These are phyloP conservation scores for Propithecus coquereli DNA, from an alignment of 2,113 vertebrate genomes.

Conservation along the genomic window DNA sequence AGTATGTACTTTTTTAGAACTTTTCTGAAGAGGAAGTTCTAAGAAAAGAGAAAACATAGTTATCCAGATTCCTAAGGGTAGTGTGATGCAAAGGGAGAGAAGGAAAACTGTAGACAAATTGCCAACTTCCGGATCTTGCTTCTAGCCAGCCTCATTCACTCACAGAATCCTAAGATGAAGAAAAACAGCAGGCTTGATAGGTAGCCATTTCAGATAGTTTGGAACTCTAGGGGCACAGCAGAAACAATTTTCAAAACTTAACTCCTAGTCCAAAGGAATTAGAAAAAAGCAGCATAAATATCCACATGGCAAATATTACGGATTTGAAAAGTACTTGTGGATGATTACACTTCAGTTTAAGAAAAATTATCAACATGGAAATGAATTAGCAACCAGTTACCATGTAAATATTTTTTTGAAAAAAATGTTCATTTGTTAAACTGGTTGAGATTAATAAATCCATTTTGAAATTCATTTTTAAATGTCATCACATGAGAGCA, in stretches of 20 bases:
- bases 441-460: slow-evolving; percentile 34
- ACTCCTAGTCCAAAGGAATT: slow-evolving; percentile 1
- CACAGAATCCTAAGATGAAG: not conserved
- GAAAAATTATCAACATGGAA: not conserved
- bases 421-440: not conserved
- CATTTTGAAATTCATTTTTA: slow-evolving; percentile 37
- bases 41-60: not conserved
- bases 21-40: slow-evolving; percentile 24
- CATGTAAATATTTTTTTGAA: not conserved
- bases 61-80: not conserved
- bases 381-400: not conserved
- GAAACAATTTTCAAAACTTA: slow-evolving; percentile 18
- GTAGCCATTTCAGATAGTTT: not conserved
- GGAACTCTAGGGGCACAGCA: not conserved
- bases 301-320: not conserved
- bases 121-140: not conserved
- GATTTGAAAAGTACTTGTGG: not conserved
- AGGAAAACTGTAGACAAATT: not conserved
- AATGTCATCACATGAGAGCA: slow-evolving; percentile 8
- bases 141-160: not conserved
- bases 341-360: not conserved
- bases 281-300: not conserved
- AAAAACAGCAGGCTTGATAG: not conserved
- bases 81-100: not conserved
- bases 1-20: not conserved